Evolutionary conservation across 1,140 invertebrate genomes (phyloP).

Genomic region (Odontomachus brunneus): DNA sequence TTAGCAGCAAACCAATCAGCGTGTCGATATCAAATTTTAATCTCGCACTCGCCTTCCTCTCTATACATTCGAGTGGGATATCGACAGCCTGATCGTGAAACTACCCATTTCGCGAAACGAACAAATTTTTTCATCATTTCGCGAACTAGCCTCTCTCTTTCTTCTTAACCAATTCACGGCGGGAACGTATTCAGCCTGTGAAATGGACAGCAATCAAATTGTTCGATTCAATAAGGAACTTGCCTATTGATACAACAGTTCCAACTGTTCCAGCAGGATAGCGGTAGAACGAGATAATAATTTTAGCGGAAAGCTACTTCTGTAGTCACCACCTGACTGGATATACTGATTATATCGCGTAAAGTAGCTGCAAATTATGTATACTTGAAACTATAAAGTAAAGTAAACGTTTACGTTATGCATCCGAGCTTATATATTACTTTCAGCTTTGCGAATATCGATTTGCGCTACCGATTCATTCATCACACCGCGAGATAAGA

Average conservation of each 20-base stretch:
- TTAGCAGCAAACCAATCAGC: constrained; percentile 53
- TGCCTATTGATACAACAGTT: constrained; percentile 18
- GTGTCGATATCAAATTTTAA: constrained; percentile 61
- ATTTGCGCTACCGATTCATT: too few species aligned
- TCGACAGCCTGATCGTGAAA: constrained; percentile 42
- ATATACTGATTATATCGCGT: too few species aligned
- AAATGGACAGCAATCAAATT: constrained; percentile 39
- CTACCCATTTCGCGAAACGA: constrained; percentile 41
- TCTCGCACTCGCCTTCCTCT: constrained; percentile 13
- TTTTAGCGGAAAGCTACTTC: background rate
- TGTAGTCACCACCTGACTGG: too few species aligned
- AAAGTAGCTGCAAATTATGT: too few species aligned
- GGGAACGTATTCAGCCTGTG: constrained; percentile 16
- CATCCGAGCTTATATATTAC: too few species aligned
- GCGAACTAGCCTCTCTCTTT: constrained; percentile 17
- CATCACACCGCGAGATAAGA: too few species aligned
- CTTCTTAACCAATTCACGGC: constrained; percentile 26
- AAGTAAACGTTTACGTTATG: too few species aligned
- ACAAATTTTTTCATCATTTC: constrained; percentile 50
- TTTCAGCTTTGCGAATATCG: too few species aligned
- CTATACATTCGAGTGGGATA: constrained; percentile 13
- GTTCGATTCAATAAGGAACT: constrained; percentile 6
- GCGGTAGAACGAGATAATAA: background rate
- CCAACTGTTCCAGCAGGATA: background rate
- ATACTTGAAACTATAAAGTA: too few species aligned